A percentile compares a stretch with the other conserved stretches of the same genome.
Evolutionary conservation across 2,113 vertebrate species (phyloP).

Genomic region (Gallinago media): DNA sequence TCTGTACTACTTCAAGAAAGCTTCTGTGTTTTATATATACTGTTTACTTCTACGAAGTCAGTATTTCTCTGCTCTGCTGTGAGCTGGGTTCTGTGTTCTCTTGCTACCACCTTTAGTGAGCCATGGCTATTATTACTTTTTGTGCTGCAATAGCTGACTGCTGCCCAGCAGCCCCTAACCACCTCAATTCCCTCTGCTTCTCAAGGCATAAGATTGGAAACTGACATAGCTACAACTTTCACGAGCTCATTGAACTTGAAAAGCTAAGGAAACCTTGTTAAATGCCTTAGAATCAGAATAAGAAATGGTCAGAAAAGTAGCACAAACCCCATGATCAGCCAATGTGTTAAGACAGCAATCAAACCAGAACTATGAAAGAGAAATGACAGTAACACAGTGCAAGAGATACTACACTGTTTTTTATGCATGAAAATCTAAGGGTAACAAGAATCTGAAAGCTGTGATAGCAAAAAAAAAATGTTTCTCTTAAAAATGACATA

Average conservation of each 20-base stretch:
- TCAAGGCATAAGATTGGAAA: constrained; percentile 62
- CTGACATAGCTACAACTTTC: constrained; percentile 58
- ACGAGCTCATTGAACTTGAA: constrained; percentile 65
- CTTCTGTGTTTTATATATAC: background rate
- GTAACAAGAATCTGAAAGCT: background rate
- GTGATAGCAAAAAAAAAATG: background rate
- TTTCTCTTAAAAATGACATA: background rate
- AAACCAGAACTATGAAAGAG: background rate
- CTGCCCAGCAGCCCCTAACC: constrained; percentile 54
- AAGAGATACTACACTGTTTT: background rate
- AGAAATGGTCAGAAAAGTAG: background rate
- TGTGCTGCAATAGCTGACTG: constrained; percentile 53
- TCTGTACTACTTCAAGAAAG: constrained; percentile 41
- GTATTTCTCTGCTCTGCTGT: constrained; percentile 46
- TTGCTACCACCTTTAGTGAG: constrained; percentile 31
- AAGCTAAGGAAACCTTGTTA: constrained; percentile 65
- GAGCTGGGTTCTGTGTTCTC: constrained; percentile 50
- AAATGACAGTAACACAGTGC: background rate
- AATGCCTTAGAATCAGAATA: constrained; percentile 1
- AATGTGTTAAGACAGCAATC: background rate
- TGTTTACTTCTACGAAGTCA: constrained; percentile 36
- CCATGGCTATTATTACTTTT: constrained; percentile 56
- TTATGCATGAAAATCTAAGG: background rate
- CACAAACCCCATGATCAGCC: background rate
- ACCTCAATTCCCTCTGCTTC: constrained; percentile 56